Conservation (phyloP, 1,140 invertebrate genomes). For the Bombus sylvicola region DNA sequence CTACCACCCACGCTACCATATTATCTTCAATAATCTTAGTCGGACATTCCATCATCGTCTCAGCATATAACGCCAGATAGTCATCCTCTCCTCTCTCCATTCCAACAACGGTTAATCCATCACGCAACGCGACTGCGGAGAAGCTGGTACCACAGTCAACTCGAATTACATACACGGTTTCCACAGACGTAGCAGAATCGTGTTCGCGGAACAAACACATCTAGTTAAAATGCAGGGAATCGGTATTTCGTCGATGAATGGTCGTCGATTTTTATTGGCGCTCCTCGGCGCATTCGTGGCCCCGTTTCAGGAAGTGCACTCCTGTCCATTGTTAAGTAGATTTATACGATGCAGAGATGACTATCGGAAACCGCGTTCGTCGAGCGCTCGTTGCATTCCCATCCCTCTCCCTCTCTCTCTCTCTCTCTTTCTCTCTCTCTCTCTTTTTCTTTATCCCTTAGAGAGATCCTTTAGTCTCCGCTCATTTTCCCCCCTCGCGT, state of each 20-base stretch:
- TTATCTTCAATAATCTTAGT: background rate
- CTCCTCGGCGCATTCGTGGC: slow-evolving; percentile 46
- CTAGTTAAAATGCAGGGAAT: slow-evolving; percentile 41
- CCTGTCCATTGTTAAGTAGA: slow-evolving; percentile 65
- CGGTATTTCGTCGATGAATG: slow-evolving; percentile 45
- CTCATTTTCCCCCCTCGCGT: background rate
- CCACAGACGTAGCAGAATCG: background rate
- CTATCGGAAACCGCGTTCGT: slow-evolving; percentile 63
- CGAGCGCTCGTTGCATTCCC: background rate
- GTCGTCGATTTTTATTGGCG: slow-evolving; percentile 66
- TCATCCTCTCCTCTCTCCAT: background rate
- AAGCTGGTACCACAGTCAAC: background rate
- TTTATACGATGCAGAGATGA: slow-evolving; percentile 69
- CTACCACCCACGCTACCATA: background rate
- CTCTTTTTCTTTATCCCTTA: slow-evolving; percentile 3
- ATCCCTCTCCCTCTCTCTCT: slow-evolving; percentile 17
- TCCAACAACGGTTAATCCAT: slow-evolving; percentile 20
- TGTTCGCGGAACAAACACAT: background rate
- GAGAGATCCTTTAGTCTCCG: background rate
- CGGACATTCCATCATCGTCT: slow-evolving; percentile 1
- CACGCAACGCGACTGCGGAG: background rate
- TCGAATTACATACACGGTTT: slow-evolving; percentile 4
- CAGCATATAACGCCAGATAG: background rate
- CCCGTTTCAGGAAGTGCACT: slow-evolving; percentile 51
- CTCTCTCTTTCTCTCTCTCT: slow-evolving; percentile 10